These are phyloP conservation scores for Terrapene triunguis DNA, from an alignment of 2,113 vertebrate genomes.

Conservation along the genomic window DNA sequence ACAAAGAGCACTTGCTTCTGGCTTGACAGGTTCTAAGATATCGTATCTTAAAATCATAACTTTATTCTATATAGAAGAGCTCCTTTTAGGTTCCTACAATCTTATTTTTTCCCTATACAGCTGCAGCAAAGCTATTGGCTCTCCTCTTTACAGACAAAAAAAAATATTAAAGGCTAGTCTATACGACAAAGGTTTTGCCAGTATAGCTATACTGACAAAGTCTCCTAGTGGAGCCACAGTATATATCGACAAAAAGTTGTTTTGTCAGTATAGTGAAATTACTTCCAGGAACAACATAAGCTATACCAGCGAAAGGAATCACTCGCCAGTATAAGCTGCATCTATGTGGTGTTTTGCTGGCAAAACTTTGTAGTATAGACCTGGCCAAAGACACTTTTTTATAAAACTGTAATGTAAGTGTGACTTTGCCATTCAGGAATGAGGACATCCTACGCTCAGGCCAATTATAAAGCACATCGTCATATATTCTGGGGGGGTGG, in stretches of 20 bases:
- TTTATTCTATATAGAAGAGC: not conserved
- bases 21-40: not conserved
- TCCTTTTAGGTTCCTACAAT: not conserved
- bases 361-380: not conserved
- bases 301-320: not conserved
- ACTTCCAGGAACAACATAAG: not conserved
- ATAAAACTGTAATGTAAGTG: not conserved
- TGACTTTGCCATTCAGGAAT: not conserved
- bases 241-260: not conserved
- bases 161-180: not conserved
- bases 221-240: not conserved
- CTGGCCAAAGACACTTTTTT: not conserved
- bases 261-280: not conserved
- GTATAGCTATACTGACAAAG: not conserved
- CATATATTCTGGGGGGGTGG: not conserved
- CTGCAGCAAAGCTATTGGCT: not conserved
- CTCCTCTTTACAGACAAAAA: not conserved
- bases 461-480: not conserved
- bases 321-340: not conserved
- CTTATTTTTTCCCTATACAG: not conserved
- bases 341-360: not conserved
- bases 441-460: not conserved
- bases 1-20: rapidly evolving
- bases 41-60: not conserved
- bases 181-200: not conserved